Percentiles rank a stretch among this genome's conserved stretches.
phyloP scores from a whole-genome alignment of 1,140 invertebrate species.

The Diabrotica virgifera region DNA sequence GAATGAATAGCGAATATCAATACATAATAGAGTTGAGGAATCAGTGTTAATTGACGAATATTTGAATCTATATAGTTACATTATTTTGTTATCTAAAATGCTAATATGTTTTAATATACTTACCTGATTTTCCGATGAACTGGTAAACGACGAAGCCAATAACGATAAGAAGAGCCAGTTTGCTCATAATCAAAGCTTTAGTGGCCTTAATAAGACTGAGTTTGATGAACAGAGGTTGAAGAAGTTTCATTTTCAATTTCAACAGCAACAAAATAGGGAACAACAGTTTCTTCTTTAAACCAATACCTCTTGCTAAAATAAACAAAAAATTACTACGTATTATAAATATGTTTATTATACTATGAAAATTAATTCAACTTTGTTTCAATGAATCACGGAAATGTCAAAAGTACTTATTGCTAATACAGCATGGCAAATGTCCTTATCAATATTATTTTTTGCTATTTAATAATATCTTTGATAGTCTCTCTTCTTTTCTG shows the following conservation, averaged over 20 bases:
- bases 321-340: neutral
- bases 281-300: slow-evolving; percentile 75
- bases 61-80: neutral
- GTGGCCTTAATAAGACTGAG: slow-evolving; percentile 76
- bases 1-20: neutral
- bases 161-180: slow-evolving; percentile 74
- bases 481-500: too few species aligned
- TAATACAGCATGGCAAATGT: too few species aligned
- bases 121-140: slow-evolving; percentile 63
- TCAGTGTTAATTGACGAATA: neutral
- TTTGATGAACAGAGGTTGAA: slow-evolving; percentile 77
- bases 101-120: slow-evolving; percentile 10
- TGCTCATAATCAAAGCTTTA: slow-evolving; percentile 78
- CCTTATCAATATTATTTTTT: too few species aligned
- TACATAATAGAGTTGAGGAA: neutral
- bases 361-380: too few species aligned
- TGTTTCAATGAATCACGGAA: too few species aligned
- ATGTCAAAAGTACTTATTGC: neutral
- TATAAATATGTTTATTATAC: too few species aligned
- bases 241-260: slow-evolving; percentile 78
- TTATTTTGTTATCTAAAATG: neutral
- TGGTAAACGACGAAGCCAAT: slow-evolving; percentile 76
- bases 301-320: slow-evolving; percentile 12
- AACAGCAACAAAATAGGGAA: slow-evolving; percentile 72
- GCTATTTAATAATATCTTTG: too few species aligned